These are phyloP conservation scores for Microtus ochrogaster DNA, from an alignment of 2,113 vertebrate genomes.

Conservation along the genomic window DNA sequence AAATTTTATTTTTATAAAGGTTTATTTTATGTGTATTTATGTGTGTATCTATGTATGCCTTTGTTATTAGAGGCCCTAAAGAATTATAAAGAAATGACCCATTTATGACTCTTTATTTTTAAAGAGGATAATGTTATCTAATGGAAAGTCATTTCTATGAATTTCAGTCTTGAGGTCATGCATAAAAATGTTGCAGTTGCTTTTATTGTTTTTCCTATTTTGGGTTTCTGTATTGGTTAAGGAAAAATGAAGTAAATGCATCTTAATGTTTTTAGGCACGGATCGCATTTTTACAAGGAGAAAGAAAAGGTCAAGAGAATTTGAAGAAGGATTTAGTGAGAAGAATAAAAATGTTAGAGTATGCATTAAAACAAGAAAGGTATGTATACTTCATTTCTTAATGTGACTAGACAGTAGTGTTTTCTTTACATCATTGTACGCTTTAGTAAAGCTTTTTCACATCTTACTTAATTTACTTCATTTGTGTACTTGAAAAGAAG, in stretches of 20 bases:
- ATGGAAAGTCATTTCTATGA: background rate
- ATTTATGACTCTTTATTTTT: conserved; percentile 49
- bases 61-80: background rate
- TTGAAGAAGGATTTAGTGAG: conserved; percentile 99
- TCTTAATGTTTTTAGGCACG: conserved; percentile 92
- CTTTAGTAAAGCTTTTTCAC: conserved; percentile 8
- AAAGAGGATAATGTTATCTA: conserved; percentile 18
- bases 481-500: conserved; percentile 4
- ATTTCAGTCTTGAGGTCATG: conserved; percentile 33
- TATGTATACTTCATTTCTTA: conserved; percentile 83
- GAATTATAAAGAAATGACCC: conserved; percentile 8
- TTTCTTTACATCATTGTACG: background rate
- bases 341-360: conserved; percentile 99
- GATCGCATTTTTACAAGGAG: conserved; percentile 99
- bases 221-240: conserved; percentile 24
- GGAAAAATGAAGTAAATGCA: conserved; percentile 68
- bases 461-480: conserved; percentile 18
- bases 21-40: background rate
- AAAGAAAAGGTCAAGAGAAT: conserved; percentile 99
- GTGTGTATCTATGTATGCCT: background rate
- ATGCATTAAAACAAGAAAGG: conserved; percentile 99
- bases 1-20: background rate
- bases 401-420: conserved; percentile 8
- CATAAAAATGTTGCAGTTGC: background rate
- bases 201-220: conserved; percentile 38